Evolutionary conservation across 2,113 vertebrate genomes (phyloP).

Genomic region (Gnathonemus longibarbis): DNA sequence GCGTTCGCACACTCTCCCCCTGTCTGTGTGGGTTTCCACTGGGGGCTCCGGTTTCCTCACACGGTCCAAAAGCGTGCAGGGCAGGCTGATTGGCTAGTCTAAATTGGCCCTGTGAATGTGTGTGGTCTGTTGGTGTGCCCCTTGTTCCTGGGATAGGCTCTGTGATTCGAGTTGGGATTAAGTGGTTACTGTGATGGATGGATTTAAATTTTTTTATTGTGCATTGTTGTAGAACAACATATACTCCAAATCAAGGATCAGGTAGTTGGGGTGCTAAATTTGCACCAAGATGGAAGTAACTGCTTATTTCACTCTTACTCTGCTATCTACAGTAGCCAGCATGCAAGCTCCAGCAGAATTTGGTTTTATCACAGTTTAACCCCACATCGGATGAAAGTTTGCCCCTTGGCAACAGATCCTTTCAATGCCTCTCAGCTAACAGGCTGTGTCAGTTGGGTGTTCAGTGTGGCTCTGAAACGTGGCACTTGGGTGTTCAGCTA

Average conservation of each 20-base stretch:
- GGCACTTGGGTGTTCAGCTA: background rate
- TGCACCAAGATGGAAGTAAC: background rate
- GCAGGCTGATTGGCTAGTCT: too few relatives aligned
- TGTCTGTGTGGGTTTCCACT: too few relatives aligned
- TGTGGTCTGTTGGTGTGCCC: too few relatives aligned
- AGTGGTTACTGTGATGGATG: too few relatives aligned
- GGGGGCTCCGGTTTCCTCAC: too few relatives aligned
- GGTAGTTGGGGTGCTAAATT: background rate
- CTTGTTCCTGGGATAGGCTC: too few relatives aligned
- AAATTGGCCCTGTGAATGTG: too few relatives aligned
- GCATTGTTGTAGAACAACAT: background rate
- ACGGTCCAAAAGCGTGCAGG: too few relatives aligned
- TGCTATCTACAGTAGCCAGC: background rate
- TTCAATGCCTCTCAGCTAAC: background rate
- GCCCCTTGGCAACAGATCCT: background rate
- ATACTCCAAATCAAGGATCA: background rate
- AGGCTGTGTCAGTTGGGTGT: background rate
- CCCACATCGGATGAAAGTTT: background rate
- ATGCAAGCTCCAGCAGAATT: background rate
- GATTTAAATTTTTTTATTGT: background rate
- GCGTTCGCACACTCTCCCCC: accelerated
- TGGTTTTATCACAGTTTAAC: background rate
- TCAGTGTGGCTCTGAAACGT: background rate
- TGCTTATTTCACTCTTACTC: background rate
- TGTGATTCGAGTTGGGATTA: too few relatives aligned